Evolutionary conservation across 2,797 vertebrate species (phyloP).

Genomic region (Echeneis naucrates): DNA sequence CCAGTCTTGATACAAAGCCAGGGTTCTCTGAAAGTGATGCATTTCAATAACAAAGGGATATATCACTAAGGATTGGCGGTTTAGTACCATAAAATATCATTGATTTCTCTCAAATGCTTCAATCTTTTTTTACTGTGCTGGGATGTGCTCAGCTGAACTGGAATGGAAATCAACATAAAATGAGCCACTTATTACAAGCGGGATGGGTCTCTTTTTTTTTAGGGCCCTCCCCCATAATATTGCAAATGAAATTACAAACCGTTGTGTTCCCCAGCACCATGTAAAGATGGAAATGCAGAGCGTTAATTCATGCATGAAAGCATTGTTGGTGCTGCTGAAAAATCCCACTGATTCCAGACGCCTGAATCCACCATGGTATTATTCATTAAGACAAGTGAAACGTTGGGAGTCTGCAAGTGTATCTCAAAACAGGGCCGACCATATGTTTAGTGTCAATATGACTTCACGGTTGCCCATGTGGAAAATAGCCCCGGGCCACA

Average conservation of each 20-base stretch:
- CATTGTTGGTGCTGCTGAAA: conserved; percentile 77
- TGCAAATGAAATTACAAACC: conserved; percentile 77
- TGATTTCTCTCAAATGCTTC: conserved; percentile 74
- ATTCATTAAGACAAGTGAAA: conserved; percentile 89
- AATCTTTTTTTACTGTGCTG: conserved; percentile 59
- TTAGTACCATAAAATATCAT: conserved; percentile 75
- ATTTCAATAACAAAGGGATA: conserved; percentile 77
- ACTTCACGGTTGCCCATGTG: conserved; percentile 88
- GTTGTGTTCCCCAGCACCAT: conserved; percentile 71
- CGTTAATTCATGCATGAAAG: conserved; percentile 83
- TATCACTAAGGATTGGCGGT: conserved; percentile 66
- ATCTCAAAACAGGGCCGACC: conserved; percentile 85
- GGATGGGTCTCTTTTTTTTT: conserved; percentile 50
- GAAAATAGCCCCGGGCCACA: conserved; percentile 86
- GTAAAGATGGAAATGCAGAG: conserved; percentile 74
- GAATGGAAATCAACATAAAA: conserved; percentile 73
- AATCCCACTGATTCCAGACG: conserved; percentile 78
- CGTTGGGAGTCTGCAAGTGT: conserved; percentile 82
- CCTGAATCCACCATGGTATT: conserved; percentile 84
- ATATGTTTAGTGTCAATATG: conserved; percentile 90
- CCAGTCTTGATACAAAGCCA: conserved; percentile 65
- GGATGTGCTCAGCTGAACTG: conserved; percentile 58
- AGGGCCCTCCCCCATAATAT: conserved; percentile 67
- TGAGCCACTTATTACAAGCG: conserved; percentile 59
- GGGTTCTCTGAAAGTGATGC: conserved; percentile 65